phyloP scores from a whole-genome alignment of 2,888 invertebrate genomes.

The Acrobasis consociella region DNA sequence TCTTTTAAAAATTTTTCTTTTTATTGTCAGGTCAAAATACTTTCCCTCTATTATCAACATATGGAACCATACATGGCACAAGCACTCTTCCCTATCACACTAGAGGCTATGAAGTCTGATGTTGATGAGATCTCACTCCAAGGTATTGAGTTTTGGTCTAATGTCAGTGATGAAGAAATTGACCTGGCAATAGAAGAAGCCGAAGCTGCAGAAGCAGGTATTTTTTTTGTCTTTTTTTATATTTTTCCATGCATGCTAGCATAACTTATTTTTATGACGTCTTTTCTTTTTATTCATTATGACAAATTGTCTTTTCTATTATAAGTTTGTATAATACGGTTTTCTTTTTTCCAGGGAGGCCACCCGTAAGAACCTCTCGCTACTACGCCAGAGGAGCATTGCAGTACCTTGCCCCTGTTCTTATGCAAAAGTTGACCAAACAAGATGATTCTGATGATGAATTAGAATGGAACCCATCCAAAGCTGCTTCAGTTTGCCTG shows the following conservation, averaged over 20 bases:
- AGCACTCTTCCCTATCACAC: slow-evolving; percentile 98
- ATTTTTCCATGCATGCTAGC: not conserved
- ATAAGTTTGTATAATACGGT: slow-evolving; percentile 11
- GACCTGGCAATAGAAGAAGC: slow-evolving; percentile 96
- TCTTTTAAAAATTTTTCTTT: not conserved
- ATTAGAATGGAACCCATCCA: slow-evolving; percentile 99
- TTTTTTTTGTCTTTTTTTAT: slow-evolving; percentile 21
- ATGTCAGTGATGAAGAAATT: slow-evolving; percentile 99
- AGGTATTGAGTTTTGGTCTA: slow-evolving; percentile 99
- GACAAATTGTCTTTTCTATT: not conserved
- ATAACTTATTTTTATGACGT: no score
- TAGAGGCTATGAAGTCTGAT: slow-evolving; percentile 99
- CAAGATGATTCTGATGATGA: slow-evolving; percentile 99
- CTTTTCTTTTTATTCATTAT: not conserved
- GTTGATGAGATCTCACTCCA: slow-evolving; percentile 97
- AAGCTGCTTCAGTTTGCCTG: slow-evolving; percentile 99
- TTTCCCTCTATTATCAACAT: slow-evolving; percentile 98
- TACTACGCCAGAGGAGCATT: slow-evolving; percentile 99
- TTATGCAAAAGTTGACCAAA: slow-evolving; percentile 96
- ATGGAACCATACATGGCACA: slow-evolving; percentile 99
- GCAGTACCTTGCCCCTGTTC: slow-evolving; percentile 95
- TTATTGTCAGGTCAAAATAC: slow-evolving; percentile 88
- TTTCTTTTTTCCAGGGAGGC: slow-evolving; percentile 84
- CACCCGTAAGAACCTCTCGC: slow-evolving; percentile 95
- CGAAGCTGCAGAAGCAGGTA: slow-evolving; percentile 94